These are phyloP conservation scores for Anoplolepis gracilipes DNA, from an alignment of 1,140 invertebrate species.

Conservation along the genomic window DNA sequence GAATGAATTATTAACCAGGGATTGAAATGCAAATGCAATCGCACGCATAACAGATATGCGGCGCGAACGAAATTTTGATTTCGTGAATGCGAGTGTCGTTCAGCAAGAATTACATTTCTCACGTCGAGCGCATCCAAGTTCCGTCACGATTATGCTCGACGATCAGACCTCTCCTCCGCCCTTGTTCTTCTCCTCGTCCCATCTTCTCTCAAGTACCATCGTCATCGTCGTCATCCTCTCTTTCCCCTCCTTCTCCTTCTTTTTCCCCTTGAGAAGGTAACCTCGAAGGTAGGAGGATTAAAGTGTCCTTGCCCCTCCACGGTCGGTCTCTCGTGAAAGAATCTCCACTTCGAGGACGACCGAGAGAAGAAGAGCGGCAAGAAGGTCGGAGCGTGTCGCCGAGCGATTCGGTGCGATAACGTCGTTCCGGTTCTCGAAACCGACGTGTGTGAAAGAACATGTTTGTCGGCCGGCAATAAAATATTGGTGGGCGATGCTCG, in stretches of 20 bases:
- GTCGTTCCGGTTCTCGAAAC: slow-evolving; percentile 77
- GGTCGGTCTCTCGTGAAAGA: slow-evolving; percentile 48
- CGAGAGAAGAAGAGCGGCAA: slow-evolving; percentile 66
- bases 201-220: slow-evolving; percentile 1
- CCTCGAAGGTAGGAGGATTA: slow-evolving; percentile 54
- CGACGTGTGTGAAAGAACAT: slow-evolving; percentile 73
- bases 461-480: slow-evolving; percentile 70
- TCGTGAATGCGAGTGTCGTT: slow-evolving; percentile 23
- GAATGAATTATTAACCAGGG: slow-evolving; percentile 57
- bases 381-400: slow-evolving; percentile 73
- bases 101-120: slow-evolving; percentile 47
- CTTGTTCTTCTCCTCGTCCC: not conserved
- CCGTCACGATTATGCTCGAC: slow-evolving; percentile 24
- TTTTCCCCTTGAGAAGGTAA: not conserved
- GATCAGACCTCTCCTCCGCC: not conserved
- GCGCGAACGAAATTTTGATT: slow-evolving; percentile 38
- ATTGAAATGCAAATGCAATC: slow-evolving; percentile 60
- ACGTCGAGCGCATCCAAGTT: slow-evolving; percentile 36
- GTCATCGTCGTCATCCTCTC: not conserved
- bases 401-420: slow-evolving; percentile 74
- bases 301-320: slow-evolving; percentile 68
- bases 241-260: not conserved
- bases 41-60: not conserved
- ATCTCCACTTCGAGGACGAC: slow-evolving; percentile 62
- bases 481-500: slow-evolving; percentile 65